A percentile compares a stretch with the other conserved stretches of the same genome.
Conservation (phyloP, 2,888 invertebrate genomes). For the Netelia inedita region DNA sequence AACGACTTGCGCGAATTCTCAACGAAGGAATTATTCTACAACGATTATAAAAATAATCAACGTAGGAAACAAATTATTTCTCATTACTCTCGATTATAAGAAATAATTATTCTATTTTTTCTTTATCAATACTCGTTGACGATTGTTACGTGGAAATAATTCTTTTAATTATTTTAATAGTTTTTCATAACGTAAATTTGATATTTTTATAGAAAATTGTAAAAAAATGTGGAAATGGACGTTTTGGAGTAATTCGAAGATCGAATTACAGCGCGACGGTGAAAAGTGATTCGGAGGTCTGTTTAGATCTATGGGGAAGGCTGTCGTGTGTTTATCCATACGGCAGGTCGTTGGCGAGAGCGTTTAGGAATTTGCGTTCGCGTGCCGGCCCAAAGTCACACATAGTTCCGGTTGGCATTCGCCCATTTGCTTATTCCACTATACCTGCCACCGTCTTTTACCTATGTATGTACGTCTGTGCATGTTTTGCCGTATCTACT, state of each 20-base stretch:
- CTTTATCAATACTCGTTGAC: background rate
- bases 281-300: background rate
- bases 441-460: conserved; percentile 4
- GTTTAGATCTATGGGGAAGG: background rate
- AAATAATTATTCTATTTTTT: background rate
- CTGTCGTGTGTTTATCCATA: conserved; percentile 34
- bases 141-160: background rate
- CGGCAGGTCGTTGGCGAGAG: conserved; percentile 61
- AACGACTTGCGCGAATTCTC: no score
- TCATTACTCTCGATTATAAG: background rate
- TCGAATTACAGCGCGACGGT: no score
- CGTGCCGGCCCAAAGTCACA: conserved; percentile 65
- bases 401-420: conserved; percentile 61
- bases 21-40: no score
- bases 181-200: no score
- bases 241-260: no score
- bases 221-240: no score
- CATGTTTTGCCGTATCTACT: conserved; percentile 37
- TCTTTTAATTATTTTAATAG: no score
- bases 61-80: no score
- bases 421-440: conserved; percentile 14
- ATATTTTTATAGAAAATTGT: no score
- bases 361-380: conserved; percentile 68
- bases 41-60: no score
- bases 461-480: background rate